A percentile compares a stretch with the other conserved stretches of the same genome.
Conservation (phyloP, 53 echinoderm and acorn worm genomes). For the Paelopatides confundens region DNA sequence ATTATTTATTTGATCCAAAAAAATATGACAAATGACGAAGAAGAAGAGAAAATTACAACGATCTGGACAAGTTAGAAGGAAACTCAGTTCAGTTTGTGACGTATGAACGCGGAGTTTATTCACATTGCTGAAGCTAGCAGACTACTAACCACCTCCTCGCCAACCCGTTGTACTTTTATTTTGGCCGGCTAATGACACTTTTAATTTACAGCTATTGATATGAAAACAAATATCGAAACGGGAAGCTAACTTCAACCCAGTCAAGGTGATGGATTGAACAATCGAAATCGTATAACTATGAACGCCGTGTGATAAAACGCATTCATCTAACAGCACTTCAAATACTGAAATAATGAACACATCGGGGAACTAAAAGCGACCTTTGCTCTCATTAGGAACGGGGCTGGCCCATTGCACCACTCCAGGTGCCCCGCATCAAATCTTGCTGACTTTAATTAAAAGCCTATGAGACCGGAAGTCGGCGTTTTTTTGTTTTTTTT, state of each 20-base stretch:
- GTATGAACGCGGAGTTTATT: no score
- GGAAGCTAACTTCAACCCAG: background rate
- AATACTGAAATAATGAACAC: background rate
- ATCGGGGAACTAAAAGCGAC: conserved; percentile 26
- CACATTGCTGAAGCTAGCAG: no score
- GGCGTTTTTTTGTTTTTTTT: background rate
- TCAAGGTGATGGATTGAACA: background rate
- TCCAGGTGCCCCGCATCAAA: background rate
- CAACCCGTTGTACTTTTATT: no score
- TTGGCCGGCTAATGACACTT: no score
- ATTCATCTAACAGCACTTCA: background rate
- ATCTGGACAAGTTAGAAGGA: no score
- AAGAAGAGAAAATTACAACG: no score
- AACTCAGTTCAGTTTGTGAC: no score
- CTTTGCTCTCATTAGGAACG: conserved; percentile 43
- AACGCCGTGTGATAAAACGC: background rate
- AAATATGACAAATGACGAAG: no score
- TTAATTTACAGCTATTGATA: background rate
- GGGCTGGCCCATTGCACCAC: conserved; percentile 37
- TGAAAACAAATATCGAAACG: background rate
- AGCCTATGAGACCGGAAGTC: conserved; percentile 37
- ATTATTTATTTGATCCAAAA: no score
- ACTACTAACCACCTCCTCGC: no score
- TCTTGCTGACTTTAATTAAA: conserved; percentile 47
- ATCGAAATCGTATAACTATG: background rate